Evolutionary conservation across 2,888 invertebrate genomes (phyloP), one percentile per base, ranked within the genome.

Genomic region (Caradrina kadenii): DNA sequence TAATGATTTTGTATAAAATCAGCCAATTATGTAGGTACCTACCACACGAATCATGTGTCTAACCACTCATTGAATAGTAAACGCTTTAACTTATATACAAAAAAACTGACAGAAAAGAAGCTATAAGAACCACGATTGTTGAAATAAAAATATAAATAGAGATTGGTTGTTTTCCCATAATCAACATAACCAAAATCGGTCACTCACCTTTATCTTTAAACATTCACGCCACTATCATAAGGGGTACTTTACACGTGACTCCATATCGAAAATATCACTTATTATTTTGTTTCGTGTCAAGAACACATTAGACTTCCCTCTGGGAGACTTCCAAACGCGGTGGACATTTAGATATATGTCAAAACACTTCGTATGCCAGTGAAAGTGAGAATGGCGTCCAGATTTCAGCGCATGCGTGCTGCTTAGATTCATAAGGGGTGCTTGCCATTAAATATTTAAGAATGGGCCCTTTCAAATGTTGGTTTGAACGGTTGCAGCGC

Each of bases 361-460:
- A 95, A 94, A 94, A 95, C 93, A 95, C 90, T 89, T 89, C 87
- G 88, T 90, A 89, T 88, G 88, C 89, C 87, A 91, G 91, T 91
- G 92, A 93, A 93, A 93, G 92, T 92, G 89, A 91, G 92, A 89
- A 92, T 92, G 93, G 95, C 95, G 95, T 94, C 94, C 87, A 89
- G 89, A 87, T 87, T 90, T 89, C 85, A 82, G 93, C 95, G 95
- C 95, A 96, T 96, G 95, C 95, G 95, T 92, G 75, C 59, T 82
- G 72, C 68, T 83, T 56, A 79, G 82, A 75, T 84, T 81, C 76
- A 80, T 80, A 82, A 81, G 85, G 89, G 90, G 87, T 90, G 88
- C 84, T 83, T 77, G 79, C 78, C 73, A 86, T 87, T 76, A 87
- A 89, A 88, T 87, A 88, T 87, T 81, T 81, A 88, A 5, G 76